phyloP scores from a whole-genome alignment of 2,797 vertebrate species.

The Scleropages formosus region DNA sequence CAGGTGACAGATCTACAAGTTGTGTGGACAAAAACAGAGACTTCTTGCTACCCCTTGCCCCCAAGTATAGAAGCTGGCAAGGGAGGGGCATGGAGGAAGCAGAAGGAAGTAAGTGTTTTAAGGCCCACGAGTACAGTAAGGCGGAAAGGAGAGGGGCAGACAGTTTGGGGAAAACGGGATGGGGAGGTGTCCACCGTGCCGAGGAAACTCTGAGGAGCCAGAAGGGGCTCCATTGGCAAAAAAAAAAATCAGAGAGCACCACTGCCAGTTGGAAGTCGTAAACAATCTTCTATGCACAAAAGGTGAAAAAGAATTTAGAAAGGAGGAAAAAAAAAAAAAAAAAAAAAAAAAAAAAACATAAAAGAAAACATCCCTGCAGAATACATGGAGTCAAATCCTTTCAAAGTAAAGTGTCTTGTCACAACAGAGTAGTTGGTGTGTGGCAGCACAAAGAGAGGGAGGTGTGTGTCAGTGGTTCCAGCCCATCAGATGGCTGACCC shows the following conservation, averaged over 20 bases:
- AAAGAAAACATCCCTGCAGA: slow-evolving; percentile 89
- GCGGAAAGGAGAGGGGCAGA: slow-evolving; percentile 60
- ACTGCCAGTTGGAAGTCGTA: slow-evolving; percentile 57
- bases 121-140: slow-evolving; percentile 80
- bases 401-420: slow-evolving; percentile 36
- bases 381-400: slow-evolving; percentile 57
- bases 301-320: too few species aligned
- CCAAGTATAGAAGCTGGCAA: slow-evolving; percentile 46
- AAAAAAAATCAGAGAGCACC: slow-evolving; percentile 61
- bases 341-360: slow-evolving; percentile 42
- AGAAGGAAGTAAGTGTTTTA: slow-evolving; percentile 48
- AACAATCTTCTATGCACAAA: slow-evolving; percentile 57
- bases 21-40: slow-evolving; percentile 23
- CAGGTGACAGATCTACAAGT: slow-evolving; percentile 5
- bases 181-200: slow-evolving; percentile 46
- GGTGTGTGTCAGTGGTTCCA: slow-evolving; percentile 84
- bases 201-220: slow-evolving; percentile 52
- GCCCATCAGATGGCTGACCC: slow-evolving; percentile 98
- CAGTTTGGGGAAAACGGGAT: slow-evolving; percentile 45
- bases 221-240: slow-evolving; percentile 55
- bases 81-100: background rate
- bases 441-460: slow-evolving; percentile 17
- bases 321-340: too few species aligned
- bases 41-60: slow-evolving; percentile 62
- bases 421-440: slow-evolving; percentile 4